phyloP scores from a whole-genome alignment of 1,140 invertebrate species.

The Zaprionus kolodkinae region DNA sequence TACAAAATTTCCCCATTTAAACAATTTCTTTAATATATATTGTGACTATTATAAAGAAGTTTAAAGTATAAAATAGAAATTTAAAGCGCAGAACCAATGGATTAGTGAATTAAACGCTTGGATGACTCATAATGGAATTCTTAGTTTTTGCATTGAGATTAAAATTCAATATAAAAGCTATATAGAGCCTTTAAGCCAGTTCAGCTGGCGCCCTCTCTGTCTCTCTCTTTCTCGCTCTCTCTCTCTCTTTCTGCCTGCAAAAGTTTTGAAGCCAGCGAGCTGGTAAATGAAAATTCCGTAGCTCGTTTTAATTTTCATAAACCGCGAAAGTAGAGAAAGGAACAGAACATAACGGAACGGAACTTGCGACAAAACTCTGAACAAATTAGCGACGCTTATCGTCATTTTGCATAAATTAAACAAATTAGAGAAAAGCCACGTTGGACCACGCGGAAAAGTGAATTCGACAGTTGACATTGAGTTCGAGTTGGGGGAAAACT shows the following conservation, averaged over 20 bases:
- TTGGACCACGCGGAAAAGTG: slow-evolving; percentile 26
- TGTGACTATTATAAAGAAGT: no score
- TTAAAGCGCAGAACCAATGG: background rate
- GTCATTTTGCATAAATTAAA: slow-evolving; percentile 77
- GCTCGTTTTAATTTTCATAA: slow-evolving; percentile 41
- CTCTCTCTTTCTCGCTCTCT: background rate
- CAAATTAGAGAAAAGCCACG: slow-evolving; percentile 58
- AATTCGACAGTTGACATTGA: slow-evolving; percentile 30
- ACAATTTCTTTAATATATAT: no score
- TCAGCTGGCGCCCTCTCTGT: slow-evolving; percentile 9
- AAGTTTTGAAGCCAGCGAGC: slow-evolving; percentile 38
- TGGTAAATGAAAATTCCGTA: slow-evolving; percentile 44
- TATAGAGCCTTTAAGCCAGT: slow-evolving; percentile 25
- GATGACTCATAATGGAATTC: slow-evolving; percentile 1
- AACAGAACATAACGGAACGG: background rate
- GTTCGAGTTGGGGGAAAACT: background rate
- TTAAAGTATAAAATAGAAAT: background rate
- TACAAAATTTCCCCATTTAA: no score
- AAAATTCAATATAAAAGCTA: slow-evolving; percentile 36
- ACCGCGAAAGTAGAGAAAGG: background rate
- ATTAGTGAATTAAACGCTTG: background rate
- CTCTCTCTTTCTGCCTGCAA: background rate
- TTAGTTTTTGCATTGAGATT: background rate
- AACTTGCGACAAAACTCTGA: slow-evolving; percentile 67
- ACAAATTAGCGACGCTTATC: slow-evolving; percentile 69